Conservation (phyloP, 2,113 vertebrate species). For the Boulengeromyrus knoepffleri region DNA sequence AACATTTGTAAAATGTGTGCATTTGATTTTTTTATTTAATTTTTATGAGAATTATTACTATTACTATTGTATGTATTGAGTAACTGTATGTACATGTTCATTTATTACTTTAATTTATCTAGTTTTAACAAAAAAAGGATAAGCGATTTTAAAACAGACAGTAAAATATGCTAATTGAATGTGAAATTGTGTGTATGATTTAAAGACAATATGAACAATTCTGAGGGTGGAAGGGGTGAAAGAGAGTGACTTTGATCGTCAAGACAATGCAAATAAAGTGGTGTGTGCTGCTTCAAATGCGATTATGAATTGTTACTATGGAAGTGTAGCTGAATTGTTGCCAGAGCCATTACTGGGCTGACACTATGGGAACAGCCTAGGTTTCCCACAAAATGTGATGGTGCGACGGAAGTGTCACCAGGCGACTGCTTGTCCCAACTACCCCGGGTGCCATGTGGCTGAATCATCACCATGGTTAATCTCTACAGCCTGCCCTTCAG, state of each 20-base stretch:
- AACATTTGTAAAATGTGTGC: constrained; percentile 73
- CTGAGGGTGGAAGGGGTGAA: constrained; percentile 37
- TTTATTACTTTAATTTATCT: constrained; percentile 62
- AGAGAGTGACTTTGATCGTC: constrained; percentile 39
- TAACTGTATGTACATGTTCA: constrained; percentile 63
- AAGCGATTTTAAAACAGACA: constrained; percentile 53
- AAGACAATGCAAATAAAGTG: constrained; percentile 48
- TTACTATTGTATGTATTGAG: constrained; percentile 68
- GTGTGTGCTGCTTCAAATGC: constrained; percentile 48
- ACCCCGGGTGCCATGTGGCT: background rate
- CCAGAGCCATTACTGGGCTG: background rate
- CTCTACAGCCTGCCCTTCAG: background rate
- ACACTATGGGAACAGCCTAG: background rate
- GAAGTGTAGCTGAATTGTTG: background rate
- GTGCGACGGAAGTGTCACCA: background rate
- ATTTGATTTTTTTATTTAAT: constrained; percentile 70
- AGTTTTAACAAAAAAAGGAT: constrained; percentile 56
- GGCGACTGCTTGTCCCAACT: background rate
- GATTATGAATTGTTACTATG: background rate
- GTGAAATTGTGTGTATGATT: constrained; percentile 61
- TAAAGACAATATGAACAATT: constrained; percentile 47
- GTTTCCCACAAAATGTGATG: background rate
- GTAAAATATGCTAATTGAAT: constrained; percentile 61
- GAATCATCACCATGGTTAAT: background rate
- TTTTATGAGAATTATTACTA: constrained; percentile 70